These are phyloP conservation scores for Leptinotarsa tumamoca DNA, from an alignment of 2,888 invertebrate species.

Conservation along the genomic window DNA sequence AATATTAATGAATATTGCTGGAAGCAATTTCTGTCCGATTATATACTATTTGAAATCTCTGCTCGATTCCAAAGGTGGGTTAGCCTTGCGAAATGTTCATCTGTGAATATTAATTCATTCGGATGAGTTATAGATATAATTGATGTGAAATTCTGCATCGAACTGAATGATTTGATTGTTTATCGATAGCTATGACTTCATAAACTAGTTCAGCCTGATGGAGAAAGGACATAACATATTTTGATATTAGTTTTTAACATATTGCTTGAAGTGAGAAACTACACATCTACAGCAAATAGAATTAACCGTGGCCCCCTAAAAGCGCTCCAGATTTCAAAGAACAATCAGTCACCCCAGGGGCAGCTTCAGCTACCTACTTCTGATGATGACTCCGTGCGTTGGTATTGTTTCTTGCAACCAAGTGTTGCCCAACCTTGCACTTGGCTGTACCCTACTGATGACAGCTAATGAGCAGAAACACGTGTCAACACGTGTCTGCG, in stretches of 20 bases:
- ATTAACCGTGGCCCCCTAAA: no score
- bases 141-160: conserved; percentile 5
- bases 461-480: no score
- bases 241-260: not conserved
- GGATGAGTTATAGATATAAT: conserved; percentile 11
- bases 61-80: conserved; percentile 1
- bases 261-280: no score
- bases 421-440: no score
- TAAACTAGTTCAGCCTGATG: not conserved
- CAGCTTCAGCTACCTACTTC: no score
- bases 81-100: conserved; percentile 15
- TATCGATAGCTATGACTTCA: not conserved
- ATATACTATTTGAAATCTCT: conserved; percentile 6
- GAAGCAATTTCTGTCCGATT: conserved; percentile 16
- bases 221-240: not conserved
- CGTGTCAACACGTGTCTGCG: no score
- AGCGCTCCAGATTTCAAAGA: no score
- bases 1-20: conserved; percentile 24
- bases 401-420: no score
- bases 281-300: no score
- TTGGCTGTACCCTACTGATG: no score
- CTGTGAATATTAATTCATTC: conserved; percentile 11
- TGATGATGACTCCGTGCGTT: no score
- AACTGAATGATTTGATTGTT: conserved; percentile 5
- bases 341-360: no score